Evolutionary conservation across 2,797 vertebrate species (phyloP).

Genomic region (Lemur catta): DNA sequence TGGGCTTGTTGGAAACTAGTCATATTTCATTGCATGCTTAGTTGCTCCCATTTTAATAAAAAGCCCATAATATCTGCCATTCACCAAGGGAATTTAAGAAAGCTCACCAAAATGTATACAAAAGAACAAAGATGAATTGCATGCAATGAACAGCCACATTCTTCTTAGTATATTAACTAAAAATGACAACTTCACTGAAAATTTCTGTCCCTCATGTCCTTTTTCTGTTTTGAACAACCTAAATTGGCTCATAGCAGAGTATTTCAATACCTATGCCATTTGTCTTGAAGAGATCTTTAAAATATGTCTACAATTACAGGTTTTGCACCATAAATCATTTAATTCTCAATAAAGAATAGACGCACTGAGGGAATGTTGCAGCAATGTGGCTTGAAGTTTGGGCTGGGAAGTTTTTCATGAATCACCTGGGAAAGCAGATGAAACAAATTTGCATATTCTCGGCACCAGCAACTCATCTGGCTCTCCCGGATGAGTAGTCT

Average conservation of each 20-base stretch:
- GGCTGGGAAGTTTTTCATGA: not conserved
- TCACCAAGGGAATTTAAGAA: constrained; percentile 57
- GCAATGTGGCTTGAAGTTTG: not conserved
- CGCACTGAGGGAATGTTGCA: not conserved
- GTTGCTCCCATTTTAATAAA: constrained; percentile 59
- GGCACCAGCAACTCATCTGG: not conserved
- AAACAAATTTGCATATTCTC: not conserved
- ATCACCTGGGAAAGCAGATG: not conserved
- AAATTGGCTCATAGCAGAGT: constrained; percentile 32
- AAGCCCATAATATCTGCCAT: constrained; percentile 3
- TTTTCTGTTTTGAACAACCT: constrained; percentile 56
- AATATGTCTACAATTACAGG: not conserved
- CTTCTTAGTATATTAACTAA: constrained; percentile 40
- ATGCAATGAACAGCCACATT: not conserved
- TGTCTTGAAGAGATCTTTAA: constrained; percentile 3
- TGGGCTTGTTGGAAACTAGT: not conserved
- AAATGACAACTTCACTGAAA: constrained; percentile 45
- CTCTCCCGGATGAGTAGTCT: rapidly evolving
- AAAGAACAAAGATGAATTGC: constrained; percentile 47
- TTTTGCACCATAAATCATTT: constrained; percentile 4
- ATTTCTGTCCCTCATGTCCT: not conserved
- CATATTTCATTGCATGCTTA: constrained; percentile 64
- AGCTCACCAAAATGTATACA: constrained; percentile 55
- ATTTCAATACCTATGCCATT: constrained; percentile 29
- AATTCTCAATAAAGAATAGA: not conserved